Conservation (phyloP, 2,797 vertebrate genomes). For the Semotilus atromaculatus region DNA sequence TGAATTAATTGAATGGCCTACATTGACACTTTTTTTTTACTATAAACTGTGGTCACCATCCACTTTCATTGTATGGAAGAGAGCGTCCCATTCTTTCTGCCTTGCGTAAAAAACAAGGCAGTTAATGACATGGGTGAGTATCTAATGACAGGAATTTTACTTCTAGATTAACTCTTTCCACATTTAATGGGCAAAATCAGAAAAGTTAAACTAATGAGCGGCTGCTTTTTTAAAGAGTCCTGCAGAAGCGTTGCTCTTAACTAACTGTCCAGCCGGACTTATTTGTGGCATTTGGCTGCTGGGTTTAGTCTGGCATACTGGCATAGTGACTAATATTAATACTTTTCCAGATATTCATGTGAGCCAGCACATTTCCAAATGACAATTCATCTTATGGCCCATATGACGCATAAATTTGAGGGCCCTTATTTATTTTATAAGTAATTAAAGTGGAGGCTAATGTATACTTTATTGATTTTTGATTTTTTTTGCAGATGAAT, state of each 20-base stretch:
- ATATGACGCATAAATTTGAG: not conserved
- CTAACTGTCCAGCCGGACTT: constrained; percentile 23
- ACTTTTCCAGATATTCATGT: constrained; percentile 5
- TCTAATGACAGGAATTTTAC: not conserved
- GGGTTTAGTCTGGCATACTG: not conserved
- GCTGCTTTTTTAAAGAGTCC: not conserved
- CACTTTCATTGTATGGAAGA: not conserved
- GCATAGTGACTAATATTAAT: constrained; percentile 3
- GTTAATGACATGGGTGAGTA: not conserved
- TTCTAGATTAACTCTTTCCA: not conserved
- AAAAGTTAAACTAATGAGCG: not conserved
- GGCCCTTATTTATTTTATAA: not conserved
- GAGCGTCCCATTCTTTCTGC: not conserved
- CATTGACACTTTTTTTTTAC: not conserved
- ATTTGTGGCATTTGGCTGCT: constrained; percentile 19
- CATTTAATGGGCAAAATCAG: not conserved
- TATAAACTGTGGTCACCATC: not conserved
- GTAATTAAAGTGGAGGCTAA: not conserved
- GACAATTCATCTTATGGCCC: not conserved
- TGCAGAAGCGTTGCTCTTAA: not conserved
- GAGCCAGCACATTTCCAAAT: not conserved
- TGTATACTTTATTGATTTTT: not conserved
- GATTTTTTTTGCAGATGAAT: not conserved
- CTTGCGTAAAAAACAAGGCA: not conserved
- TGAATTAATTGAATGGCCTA: not conserved